Conservation (phyloP, 2,797 vertebrate genomes). For the Crenuchus spilurus region DNA sequence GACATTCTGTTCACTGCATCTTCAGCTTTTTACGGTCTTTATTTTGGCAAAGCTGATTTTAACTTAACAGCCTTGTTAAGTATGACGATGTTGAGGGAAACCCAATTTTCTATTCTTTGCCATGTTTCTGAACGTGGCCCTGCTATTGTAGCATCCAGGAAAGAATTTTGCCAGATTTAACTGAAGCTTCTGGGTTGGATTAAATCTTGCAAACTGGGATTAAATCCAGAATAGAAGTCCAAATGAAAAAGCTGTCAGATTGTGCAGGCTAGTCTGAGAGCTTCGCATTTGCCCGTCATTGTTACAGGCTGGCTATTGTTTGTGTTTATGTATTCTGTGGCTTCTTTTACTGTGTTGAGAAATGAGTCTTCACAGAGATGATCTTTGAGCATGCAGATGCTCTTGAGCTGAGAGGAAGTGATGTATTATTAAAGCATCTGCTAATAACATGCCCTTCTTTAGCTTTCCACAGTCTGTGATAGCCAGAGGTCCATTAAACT, state of each 20-base stretch:
- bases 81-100: not conserved
- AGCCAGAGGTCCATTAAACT: conserved; percentile 4
- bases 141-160: not conserved
- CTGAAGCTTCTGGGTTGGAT: not conserved
- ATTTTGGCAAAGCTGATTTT: too few relatives aligned
- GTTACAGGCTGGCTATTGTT: too few relatives aligned
- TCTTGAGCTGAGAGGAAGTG: not conserved
- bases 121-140: not conserved
- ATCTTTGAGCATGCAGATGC: not conserved
- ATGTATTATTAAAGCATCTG: not conserved
- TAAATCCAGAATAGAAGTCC: not conserved
- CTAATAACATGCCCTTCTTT: not conserved
- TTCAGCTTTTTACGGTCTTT: too few relatives aligned
- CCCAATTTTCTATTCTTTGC: not conserved
- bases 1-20: too few relatives aligned
- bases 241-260: conserved; percentile 1
- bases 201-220: not conserved
- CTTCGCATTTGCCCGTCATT: too few relatives aligned
- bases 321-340: not conserved
- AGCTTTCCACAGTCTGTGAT: not conserved
- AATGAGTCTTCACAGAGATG: not conserved
- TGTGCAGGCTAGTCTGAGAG: not conserved
- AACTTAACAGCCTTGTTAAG: not conserved
- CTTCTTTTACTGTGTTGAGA: not conserved
- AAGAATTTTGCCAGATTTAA: not conserved